Evolutionary conservation across 2,113 vertebrate species (phyloP).

Genomic region (Lampris incognitus): DNA sequence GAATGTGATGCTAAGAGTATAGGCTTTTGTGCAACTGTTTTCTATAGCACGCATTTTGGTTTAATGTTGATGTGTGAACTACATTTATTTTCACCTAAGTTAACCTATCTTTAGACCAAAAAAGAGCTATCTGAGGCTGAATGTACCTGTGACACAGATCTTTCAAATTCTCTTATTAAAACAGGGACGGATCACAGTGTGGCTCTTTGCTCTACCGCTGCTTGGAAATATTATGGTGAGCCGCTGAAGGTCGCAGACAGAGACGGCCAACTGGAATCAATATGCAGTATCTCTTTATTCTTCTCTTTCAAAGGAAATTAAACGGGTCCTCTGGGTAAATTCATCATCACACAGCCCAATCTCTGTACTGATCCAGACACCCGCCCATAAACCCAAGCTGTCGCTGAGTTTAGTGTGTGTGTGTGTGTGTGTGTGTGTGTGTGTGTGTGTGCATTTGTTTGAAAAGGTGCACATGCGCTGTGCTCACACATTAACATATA

Average conservation of each 20-base stretch:
- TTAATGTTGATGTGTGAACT: background rate
- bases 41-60: no score
- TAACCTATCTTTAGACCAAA: background rate
- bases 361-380: slow-evolving; percentile 35
- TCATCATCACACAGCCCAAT: slow-evolving; percentile 53
- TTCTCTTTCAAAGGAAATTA: slow-evolving; percentile 62
- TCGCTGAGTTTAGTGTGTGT: slow-evolving; percentile 51
- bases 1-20: no score
- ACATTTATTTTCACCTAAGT: background rate
- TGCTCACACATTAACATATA: no score
- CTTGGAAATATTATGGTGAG: slow-evolving; percentile 26
- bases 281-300: slow-evolving; percentile 17
- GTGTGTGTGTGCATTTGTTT: slow-evolving; percentile 1
- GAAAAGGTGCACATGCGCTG: no score
- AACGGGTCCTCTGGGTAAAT: slow-evolving; percentile 56
- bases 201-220: background rate
- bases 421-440: slow-evolving; percentile 9
- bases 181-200: slow-evolving; percentile 6
- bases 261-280: slow-evolving; percentile 21
- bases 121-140: background rate
- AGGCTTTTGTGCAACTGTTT: no score
- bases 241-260: background rate
- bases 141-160: slow-evolving; percentile 3
- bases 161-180: slow-evolving; percentile 20
- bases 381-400: slow-evolving; percentile 35